phyloP scores from a whole-genome alignment of 1,140 invertebrate genomes.

The Hypsibius dujardini region DNA sequence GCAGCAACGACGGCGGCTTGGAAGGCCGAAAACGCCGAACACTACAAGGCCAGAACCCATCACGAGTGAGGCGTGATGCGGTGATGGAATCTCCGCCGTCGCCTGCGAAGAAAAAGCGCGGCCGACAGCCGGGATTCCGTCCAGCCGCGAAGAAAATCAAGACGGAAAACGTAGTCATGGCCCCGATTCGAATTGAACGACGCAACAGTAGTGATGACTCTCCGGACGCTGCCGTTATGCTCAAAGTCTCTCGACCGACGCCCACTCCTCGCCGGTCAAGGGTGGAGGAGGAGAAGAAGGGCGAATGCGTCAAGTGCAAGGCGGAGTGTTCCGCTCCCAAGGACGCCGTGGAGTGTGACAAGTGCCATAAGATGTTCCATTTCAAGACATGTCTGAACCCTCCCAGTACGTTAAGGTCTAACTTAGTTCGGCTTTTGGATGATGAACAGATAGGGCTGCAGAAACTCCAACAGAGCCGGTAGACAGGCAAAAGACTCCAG shows the following conservation, averaged over 20 bases:
- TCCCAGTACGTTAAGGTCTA: background rate
- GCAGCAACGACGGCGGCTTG: background rate
- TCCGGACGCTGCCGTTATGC: background rate
- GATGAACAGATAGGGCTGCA: too few species aligned
- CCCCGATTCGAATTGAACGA: background rate
- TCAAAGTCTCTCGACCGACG: background rate
- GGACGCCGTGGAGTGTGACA: conserved; percentile 11
- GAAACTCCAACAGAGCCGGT: too few species aligned
- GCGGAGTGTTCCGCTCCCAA: background rate
- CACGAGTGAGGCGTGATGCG: background rate
- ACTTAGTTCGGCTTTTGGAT: too few species aligned
- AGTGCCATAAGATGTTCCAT: background rate
- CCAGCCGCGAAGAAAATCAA: background rate
- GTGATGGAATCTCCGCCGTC: background rate
- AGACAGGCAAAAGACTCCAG: too few species aligned
- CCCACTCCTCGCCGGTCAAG: background rate
- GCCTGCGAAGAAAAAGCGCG: background rate
- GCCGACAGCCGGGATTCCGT: background rate
- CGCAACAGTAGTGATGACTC: background rate
- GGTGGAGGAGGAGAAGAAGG: background rate
- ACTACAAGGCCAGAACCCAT: conserved; percentile 11
- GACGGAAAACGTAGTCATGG: background rate
- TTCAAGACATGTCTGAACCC: background rate
- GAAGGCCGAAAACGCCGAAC: background rate
- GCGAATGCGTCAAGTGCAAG: background rate